Conservation (phyloP, 1,140 invertebrate genomes). For the Rhagoletis pomonella region DNA sequence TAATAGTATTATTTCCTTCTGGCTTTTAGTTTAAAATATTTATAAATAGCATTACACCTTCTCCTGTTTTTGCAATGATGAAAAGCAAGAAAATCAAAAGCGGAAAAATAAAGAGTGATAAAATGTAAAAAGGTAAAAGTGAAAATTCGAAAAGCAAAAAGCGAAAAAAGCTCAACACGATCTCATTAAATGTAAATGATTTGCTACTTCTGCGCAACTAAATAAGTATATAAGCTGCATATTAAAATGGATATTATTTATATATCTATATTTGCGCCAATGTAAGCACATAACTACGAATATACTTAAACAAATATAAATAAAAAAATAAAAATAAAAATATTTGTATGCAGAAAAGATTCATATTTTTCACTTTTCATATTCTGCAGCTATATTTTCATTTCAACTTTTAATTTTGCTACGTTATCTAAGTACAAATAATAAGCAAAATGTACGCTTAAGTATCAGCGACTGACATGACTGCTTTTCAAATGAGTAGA, state of each 20-base stretch:
- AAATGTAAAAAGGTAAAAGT: neutral
- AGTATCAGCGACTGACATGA: neutral
- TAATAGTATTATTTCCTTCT: too few relatives aligned
- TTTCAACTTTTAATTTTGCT: slow-evolving; percentile 28
- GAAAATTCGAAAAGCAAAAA: neutral
- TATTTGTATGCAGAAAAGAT: slow-evolving; percentile 1
- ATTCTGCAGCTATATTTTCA: neutral
- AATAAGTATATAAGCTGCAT: too few relatives aligned
- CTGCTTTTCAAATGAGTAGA: neutral
- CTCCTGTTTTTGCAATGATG: neutral
- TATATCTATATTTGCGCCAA: too few relatives aligned
- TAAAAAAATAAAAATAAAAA: too few relatives aligned
- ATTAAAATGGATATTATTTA: too few relatives aligned
- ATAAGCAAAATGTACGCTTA: neutral
- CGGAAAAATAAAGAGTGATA: neutral
- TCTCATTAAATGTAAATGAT: slow-evolving; percentile 40
- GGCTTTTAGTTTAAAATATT: too few relatives aligned
- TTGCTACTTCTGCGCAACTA: slow-evolving; percentile 10
- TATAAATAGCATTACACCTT: neutral
- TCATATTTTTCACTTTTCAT: slow-evolving; percentile 39
- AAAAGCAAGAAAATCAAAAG: neutral
- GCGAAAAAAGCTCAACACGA: slow-evolving; percentile 22
- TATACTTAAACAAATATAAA: too few relatives aligned
- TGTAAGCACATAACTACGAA: too few relatives aligned
- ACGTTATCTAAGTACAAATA: slow-evolving; percentile 8